Percentiles rank a stretch among this genome's conserved stretches.
Conservation (phyloP, 2,113 vertebrate species). For the Sisor rabdophorus region DNA sequence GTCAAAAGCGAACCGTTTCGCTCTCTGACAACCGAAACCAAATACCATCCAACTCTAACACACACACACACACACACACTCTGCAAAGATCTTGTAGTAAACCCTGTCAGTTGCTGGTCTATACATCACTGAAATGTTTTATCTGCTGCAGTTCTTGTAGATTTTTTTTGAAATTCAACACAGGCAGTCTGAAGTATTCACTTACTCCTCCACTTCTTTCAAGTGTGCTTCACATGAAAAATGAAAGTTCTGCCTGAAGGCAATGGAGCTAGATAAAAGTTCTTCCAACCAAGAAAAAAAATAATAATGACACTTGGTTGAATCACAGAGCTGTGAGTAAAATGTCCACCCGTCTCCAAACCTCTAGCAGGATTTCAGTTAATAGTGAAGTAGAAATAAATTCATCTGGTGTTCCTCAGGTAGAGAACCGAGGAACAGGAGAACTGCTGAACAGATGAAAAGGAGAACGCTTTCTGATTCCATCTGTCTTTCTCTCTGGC, state of each 20-base stretch:
- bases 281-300: constrained; percentile 26
- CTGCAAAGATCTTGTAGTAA: background rate
- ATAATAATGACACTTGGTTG: constrained; percentile 22
- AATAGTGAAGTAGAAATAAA: constrained; percentile 45
- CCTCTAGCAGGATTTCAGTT: constrained; percentile 23
- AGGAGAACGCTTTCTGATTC: no score
- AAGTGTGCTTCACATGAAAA: constrained; percentile 66
- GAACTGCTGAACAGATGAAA: no score
- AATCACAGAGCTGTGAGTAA: constrained; percentile 43
- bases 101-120: constrained; percentile 36
- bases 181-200: constrained; percentile 63
- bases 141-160: constrained; percentile 48
- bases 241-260: constrained; percentile 68
- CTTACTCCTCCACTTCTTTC: constrained; percentile 67
- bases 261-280: constrained; percentile 54
- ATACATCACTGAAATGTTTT: constrained; percentile 38
- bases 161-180: constrained; percentile 58
- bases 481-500: background rate
- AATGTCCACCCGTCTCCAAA: constrained; percentile 47
- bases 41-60: constrained; percentile 16
- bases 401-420: constrained; percentile 25
- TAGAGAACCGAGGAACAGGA: background rate
- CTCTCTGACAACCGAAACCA: constrained; percentile 40
- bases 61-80: background rate
- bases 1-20: constrained; percentile 44